Base-by-base conservation (phyloP, 2,888 invertebrate species). In the Venustoraphidia nigricollis region DNA sequence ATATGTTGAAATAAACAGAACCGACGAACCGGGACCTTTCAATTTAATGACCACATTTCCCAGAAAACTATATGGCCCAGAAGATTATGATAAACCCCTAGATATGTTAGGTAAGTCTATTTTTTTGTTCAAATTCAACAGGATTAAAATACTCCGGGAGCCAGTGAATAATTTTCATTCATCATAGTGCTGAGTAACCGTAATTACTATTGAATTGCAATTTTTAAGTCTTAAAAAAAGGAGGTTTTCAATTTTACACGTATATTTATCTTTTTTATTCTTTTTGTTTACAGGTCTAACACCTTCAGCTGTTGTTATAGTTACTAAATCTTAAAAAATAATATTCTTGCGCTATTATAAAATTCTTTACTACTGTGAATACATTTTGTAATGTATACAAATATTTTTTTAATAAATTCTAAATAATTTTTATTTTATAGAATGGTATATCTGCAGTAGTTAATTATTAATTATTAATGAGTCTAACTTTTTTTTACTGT, bases 11-110 rank as follows among this genome's bases (percentile, higher is more conserved):
- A 75, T 93, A 71, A 84, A 94, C 59, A 75, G 88, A 46, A 79
- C 79, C 40, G 83, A 87, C 58, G 75, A 76, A 9, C 69, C 71
- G 1, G 74, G 69, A 41, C 68, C 75, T 6, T 93, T 95, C 67
- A 80, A 81, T 47, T 69, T 96, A 55, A 91, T 95, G 84, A 94
- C 92, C 3, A 83, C 79, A 59, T 96, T 92, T 69, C 95, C 96
- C 8, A 82, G 81, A 60, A 90, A 87, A 68, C 78, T 92, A 46
- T 96, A 93, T 63, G 72, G 76, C 1, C 75, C 71, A 10, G 91
- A 91, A 3, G 95, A 96, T 62, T 94, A 89, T 67, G 85, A 89
- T 50, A 85, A 82, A 61, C 90, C 95, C 0, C 69, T 96, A 55
- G 83, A 83, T 56, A 73, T 79, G 53, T 72, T 96, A 68, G 90